A percentile compares a stretch with the other conserved stretches of the same genome.
phyloP scores from a whole-genome alignment of 2,113 vertebrate genomes.

The Oenanthe melanoleuca region DNA sequence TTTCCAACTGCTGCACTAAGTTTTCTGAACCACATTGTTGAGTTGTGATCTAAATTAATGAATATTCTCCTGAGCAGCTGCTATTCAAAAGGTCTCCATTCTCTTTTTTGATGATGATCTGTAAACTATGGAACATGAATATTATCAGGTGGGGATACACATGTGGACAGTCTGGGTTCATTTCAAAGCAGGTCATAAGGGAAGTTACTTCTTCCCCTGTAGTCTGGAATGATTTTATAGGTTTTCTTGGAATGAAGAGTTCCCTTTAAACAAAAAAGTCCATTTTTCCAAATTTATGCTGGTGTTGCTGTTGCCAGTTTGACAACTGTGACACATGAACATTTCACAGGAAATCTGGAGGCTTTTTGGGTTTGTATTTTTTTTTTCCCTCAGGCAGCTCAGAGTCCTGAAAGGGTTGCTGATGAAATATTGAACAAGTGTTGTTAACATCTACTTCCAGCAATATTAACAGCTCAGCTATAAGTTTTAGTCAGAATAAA shows the following conservation, averaged over 20 bases:
- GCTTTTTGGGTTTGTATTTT: not conserved
- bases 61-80: not conserved
- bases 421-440: not conserved
- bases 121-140: not conserved
- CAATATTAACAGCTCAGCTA: not conserved
- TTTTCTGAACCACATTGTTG: constrained; percentile 23
- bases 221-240: not conserved
- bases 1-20: not conserved
- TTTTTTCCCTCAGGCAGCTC: not conserved
- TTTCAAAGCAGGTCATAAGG: not conserved
- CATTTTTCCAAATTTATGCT: not conserved
- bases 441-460: not conserved
- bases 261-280: not conserved
- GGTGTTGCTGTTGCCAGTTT: not conserved
- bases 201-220: not conserved
- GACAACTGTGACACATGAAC: not conserved
- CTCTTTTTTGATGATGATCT: not conserved
- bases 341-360: not conserved
- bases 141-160: not conserved
- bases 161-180: not conserved
- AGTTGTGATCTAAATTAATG: not conserved
- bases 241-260: not conserved
- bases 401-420: not conserved
- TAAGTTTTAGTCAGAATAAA: not conserved
- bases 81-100: not conserved